Percentiles rank a stretch among this genome's conserved stretches.
These are phyloP conservation scores for Bombus sylvicola DNA, from an alignment of 1,140 invertebrate genomes.

Conservation along the genomic window DNA sequence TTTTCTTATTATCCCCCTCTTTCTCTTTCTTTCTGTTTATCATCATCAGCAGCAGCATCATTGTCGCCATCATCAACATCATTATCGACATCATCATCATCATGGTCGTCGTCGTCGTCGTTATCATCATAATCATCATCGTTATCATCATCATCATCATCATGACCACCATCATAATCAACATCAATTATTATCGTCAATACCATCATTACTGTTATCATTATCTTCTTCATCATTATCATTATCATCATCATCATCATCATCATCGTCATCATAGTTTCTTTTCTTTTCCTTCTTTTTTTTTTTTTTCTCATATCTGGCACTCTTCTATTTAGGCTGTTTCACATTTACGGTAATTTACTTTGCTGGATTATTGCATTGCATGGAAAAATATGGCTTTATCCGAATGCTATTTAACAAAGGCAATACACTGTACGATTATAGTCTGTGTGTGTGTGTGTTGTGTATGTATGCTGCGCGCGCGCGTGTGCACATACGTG, in stretches of 20 bases:
- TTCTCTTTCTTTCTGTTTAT: neutral
- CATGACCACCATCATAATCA: neutral
- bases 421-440: conserved; percentile 76
- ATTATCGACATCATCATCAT: neutral
- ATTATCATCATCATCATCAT: neutral
- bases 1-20: neutral
- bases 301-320: conserved; percentile 67
- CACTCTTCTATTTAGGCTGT: conserved; percentile 73
- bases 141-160: neutral
- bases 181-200: neutral
- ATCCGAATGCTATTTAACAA: conserved; percentile 82
- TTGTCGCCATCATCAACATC: neutral
- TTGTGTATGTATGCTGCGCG: neutral
- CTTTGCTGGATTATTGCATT: conserved; percentile 80
- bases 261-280: neutral
- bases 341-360: conserved; percentile 71
- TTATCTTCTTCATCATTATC: neutral
- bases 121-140: neutral
- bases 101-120: neutral
- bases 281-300: conserved; percentile 25
- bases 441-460: conserved; percentile 33
- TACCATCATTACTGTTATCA: neutral
- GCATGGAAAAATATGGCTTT: conserved; percentile 84
- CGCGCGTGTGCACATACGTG: neutral
- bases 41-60: neutral